phyloP scores from a whole-genome alignment of 2,888 invertebrate genomes.

The Leptopilina myrica region DNA sequence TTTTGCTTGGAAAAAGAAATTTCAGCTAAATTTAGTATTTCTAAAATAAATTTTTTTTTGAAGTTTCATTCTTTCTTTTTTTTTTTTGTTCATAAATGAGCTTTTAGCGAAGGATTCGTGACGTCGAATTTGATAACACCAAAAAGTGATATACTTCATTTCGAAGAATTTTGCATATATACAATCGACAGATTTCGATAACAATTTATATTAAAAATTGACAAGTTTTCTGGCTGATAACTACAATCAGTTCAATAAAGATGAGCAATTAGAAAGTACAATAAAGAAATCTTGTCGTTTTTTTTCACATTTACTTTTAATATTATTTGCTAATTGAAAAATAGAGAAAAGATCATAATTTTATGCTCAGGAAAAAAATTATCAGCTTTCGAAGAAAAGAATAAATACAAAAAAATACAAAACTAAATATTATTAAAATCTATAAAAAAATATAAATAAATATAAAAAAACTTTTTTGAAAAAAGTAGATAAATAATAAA shows the following conservation, averaged over 20 bases:
- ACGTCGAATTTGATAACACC: slow-evolving; percentile 22
- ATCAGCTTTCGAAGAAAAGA: not conserved
- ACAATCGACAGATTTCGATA: slow-evolving; percentile 17
- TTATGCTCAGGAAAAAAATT: slow-evolving; percentile 24
- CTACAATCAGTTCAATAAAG: not conserved
- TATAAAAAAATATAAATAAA: no score
- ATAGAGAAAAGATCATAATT: slow-evolving; percentile 4
- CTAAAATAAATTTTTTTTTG: no score
- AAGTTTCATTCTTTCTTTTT: not conserved
- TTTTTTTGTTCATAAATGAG: not conserved
- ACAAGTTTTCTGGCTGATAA: not conserved
- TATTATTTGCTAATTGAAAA: not conserved
- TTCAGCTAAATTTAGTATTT: no score
- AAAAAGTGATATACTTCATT: not conserved
- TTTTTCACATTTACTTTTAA: slow-evolving; percentile 39
- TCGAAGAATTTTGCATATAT: slow-evolving; percentile 14
- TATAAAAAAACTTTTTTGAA: not conserved
- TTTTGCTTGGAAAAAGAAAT: no score
- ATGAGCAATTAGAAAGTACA: slow-evolving; percentile 37
- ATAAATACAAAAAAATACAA: not conserved
- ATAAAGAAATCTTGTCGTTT: slow-evolving; percentile 47
- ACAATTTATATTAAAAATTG: slow-evolving; percentile 19
- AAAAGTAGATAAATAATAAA: not conserved
- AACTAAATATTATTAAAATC: no score
- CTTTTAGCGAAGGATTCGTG: slow-evolving; percentile 35